A percentile compares a stretch with the other conserved stretches of the same genome.
Conservation (phyloP, 2,888 invertebrate genomes). For the Hirudinaria manillensis region DNA sequence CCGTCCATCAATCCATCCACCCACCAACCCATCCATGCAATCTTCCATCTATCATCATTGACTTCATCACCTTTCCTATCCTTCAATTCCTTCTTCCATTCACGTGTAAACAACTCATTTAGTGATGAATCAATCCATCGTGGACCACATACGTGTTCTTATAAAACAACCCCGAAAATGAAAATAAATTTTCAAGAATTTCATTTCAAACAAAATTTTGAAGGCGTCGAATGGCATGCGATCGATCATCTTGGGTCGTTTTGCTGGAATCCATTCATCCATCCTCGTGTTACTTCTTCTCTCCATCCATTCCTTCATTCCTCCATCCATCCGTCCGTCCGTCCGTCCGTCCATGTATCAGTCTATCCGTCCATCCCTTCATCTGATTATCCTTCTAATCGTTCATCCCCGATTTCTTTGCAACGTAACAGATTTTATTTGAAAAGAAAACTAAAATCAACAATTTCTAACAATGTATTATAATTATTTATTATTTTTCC, state of each 20-base stretch:
- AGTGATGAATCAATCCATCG: neutral
- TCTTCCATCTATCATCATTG: neutral
- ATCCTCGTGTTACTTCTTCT: neutral
- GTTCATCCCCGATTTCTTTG: neutral
- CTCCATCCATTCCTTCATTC: neutral
- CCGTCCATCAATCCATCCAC: neutral
- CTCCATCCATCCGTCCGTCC: neutral
- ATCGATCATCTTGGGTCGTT: too few species aligned
- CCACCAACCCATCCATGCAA: neutral
- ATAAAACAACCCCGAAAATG: too few species aligned
- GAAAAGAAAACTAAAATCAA: too few species aligned
- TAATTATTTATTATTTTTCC: too few species aligned
- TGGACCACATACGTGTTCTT: too few species aligned
- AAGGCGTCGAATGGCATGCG: too few species aligned
- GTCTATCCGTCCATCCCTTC: neutral
- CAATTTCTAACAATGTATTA: too few species aligned
- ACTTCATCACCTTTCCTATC: neutral
- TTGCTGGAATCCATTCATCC: conserved; percentile 1
- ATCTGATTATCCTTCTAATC: neutral
- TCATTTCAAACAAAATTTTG: too few species aligned
- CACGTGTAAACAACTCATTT: neutral
- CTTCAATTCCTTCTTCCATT: neutral
- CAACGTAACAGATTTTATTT: too few species aligned
- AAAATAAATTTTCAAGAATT: too few species aligned
- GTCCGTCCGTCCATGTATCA: neutral